phyloP scores from a whole-genome alignment of 2,888 invertebrate species.

The Drosophila mettleri region DNA sequence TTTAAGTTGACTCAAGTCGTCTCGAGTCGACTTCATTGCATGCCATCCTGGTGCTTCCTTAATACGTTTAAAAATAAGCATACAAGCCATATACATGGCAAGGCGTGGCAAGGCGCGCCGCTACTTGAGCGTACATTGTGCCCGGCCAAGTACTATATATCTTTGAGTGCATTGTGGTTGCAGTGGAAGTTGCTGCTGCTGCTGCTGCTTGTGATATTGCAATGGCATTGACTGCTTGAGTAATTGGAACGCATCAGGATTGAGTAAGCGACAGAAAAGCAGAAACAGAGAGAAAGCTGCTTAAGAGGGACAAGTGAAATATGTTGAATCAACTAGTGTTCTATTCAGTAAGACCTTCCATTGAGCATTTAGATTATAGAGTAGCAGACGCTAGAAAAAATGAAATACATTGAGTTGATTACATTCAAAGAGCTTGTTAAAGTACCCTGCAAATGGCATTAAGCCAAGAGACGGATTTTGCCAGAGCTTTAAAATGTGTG shows the following conservation, averaged over 20 bases:
- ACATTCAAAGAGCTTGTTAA: conserved; percentile 9
- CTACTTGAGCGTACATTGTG: conserved; percentile 64
- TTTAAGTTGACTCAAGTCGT: conserved; percentile 23
- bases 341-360: conserved; percentile 5
- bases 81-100: conserved; percentile 45
- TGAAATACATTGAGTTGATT: conserved; percentile 23
- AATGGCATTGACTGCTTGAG: conserved; percentile 72
- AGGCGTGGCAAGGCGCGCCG: conserved; percentile 20
- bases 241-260: conserved; percentile 66
- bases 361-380: conserved; percentile 20
- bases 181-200: not conserved
- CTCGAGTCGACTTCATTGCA: conserved; percentile 20
- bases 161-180: conserved; percentile 26
- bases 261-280: conserved; percentile 10
- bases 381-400: not conserved
- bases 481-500: not conserved
- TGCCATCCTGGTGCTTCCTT: conserved; percentile 52
- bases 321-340: conserved; percentile 23
- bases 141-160: conserved; percentile 18
- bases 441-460: conserved; percentile 4
- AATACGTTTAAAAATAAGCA: conserved; percentile 74
- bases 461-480: conserved; percentile 2
- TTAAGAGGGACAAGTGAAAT: conserved; percentile 1
- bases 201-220: conserved; percentile 9
- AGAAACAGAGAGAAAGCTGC: conserved; percentile 3